Evolutionary conservation across 2,888 invertebrate genomes (phyloP).

Genomic region (Fissipunctia ypsillon): DNA sequence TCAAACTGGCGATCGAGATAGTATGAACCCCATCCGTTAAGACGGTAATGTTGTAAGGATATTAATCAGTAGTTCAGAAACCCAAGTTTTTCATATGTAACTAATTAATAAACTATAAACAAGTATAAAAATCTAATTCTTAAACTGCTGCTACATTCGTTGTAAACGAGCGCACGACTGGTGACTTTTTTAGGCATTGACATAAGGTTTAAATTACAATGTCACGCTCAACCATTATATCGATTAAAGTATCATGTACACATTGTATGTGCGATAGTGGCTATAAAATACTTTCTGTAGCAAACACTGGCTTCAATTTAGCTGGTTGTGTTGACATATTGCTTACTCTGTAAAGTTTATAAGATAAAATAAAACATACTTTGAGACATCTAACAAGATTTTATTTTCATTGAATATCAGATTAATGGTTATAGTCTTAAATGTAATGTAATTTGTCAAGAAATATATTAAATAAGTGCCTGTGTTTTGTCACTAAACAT

Average conservation of each 20-base stretch:
- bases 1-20: too few species aligned
- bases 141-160: background rate
- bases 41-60: too few species aligned
- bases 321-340: conserved; percentile 12
- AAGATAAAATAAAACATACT: conserved; percentile 42
- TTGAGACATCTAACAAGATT: conserved; percentile 58
- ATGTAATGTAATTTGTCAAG: conserved; percentile 60
- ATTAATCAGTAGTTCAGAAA: background rate
- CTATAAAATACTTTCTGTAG: background rate
- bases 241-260: background rate
- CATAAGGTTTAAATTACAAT: conserved; percentile 9
- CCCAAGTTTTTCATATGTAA: background rate
- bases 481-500: conserved; percentile 56
- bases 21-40: too few species aligned
- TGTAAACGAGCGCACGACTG: background rate
- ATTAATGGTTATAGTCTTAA: conserved; percentile 54
- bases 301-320: conserved; percentile 1
- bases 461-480: conserved; percentile 59
- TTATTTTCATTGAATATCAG: conserved; percentile 61
- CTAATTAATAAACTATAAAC: background rate
- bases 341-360: conserved; percentile 23
- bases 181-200: background rate
- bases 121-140: background rate
- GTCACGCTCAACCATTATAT: background rate
- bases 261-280: background rate